phyloP scores from a whole-genome alignment of 2,797 vertebrate species.

The Dermochelys coriacea region DNA sequence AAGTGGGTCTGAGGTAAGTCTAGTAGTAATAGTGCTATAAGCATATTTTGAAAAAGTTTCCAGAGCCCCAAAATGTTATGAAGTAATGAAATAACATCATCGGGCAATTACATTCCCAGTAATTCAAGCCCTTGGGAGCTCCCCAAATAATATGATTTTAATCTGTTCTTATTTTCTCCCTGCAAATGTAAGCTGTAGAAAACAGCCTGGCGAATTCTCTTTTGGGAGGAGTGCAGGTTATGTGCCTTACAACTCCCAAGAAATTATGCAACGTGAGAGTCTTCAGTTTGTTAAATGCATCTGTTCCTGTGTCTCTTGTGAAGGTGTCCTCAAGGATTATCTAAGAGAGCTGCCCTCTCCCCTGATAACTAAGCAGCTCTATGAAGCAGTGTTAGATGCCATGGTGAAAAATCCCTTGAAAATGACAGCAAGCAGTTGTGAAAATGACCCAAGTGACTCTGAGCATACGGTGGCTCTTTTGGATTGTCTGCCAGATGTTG shows the following conservation, averaged over 20 bases:
- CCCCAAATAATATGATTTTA: not conserved
- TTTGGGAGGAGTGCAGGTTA: not conserved
- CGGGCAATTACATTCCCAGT: not conserved
- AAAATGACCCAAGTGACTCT: constrained; percentile 89
- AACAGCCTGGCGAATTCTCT: not conserved
- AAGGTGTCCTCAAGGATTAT: constrained; percentile 98
- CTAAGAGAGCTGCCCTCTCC: constrained; percentile 95
- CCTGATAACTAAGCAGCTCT: constrained; percentile 94
- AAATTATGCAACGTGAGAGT: not conserved
- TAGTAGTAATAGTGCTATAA: not conserved
- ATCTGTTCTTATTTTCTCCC: rapidly evolving
- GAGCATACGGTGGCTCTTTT: constrained; percentile 88
- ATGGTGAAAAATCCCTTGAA: constrained; percentile 91
- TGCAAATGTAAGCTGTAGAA: not conserved
- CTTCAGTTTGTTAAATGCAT: not conserved
- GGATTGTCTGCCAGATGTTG: constrained; percentile 91
- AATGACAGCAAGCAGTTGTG: constrained; percentile 88
- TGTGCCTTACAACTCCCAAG: not conserved
- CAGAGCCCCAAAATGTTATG: not conserved
- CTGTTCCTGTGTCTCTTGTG: constrained; percentile 41
- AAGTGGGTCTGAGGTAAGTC: not conserved
- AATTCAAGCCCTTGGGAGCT: not conserved
- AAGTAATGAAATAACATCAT: not conserved
- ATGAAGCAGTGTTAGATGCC: constrained; percentile 91
- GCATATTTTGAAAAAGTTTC: not conserved